Evolutionary conservation across 2,113 vertebrate genomes (phyloP), one percentile per base, ranked within the genome.

Genomic region (Geothlypis trichas): DNA sequence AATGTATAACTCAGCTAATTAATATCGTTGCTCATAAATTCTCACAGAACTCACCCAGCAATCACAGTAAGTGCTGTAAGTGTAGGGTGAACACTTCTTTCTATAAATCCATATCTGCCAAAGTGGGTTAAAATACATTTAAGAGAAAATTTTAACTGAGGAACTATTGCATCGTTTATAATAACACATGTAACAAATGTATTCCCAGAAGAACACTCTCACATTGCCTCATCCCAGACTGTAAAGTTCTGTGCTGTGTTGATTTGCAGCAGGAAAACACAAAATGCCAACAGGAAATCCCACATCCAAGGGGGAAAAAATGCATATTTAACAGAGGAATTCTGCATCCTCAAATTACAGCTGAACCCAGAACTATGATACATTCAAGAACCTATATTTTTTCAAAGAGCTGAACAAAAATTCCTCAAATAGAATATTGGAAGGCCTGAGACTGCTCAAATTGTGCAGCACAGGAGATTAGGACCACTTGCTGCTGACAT

Each of bases 31-130:
- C 67, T 95, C 85, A 78, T 93, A 91, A 96, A 90, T 95, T 94
- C 55, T 93, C 51, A 55, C 54, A 83, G 33, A 93, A 87, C 61
- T 82, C 54, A 79, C 49, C 74, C 63, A 85, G 91, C 78, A 94
- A 96, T 93, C 82, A 85, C 76, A 94, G 61, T 78, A 95, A 95
- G 81, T 90, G 93, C 54, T 87, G 41, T 73, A 95, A 96, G 63
- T 66, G 79, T 26, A 71, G 35, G 35, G 44, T 80, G 71, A 92
- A 51, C 54, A 82, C 21, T 10, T 10, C 51, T 69, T 79, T 87
- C 78, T 68, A 37, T 90, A 94, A 84, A 91, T 66, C 90, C 71
- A 37, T n/a, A 44, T 35, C 44, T 89, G 78, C 87, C 54, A 83
- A 83, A 83, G 37, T 0, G 0, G 6, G 35, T 23, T 85, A 82